Conservation (phyloP, 2,113 vertebrate genomes). For the Limanda limanda region DNA sequence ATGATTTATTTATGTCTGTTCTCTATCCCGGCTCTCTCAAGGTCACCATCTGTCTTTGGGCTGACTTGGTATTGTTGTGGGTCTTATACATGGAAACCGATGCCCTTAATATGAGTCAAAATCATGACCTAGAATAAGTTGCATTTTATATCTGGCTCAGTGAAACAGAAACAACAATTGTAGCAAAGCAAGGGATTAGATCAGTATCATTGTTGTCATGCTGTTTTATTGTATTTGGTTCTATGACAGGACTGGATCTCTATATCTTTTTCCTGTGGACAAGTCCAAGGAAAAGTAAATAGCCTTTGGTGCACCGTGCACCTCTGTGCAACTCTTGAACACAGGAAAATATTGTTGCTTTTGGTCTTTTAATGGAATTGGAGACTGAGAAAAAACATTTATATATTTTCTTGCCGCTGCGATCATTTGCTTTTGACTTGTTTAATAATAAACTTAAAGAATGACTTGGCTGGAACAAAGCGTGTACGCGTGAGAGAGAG, state of each 20-base stretch:
- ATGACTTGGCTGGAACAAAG: not conserved
- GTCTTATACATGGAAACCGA: constrained; percentile 4
- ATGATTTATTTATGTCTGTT: constrained; percentile 44
- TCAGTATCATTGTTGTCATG: not conserved
- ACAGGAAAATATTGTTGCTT: no score
- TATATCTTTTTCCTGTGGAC: not conserved
- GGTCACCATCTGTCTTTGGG: constrained; percentile 22
- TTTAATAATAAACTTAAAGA: not conserved
- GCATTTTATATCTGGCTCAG: no score
- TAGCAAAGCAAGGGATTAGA: no score
- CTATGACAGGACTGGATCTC: not conserved
- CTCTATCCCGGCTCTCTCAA: constrained; percentile 28
- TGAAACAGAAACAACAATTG: no score
- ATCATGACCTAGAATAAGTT: not conserved
- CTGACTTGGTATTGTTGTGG: not conserved
- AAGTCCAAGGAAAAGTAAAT: not conserved
- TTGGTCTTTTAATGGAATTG: no score
- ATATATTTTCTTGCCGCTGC: no score
- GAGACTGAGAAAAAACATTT: no score
- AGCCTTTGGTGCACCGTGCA: not conserved
- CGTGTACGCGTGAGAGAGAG: not conserved
- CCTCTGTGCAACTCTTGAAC: not conserved
- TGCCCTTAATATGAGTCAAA: constrained; percentile 8
- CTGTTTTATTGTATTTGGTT: not conserved
- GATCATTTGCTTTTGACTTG: not conserved